These are phyloP conservation scores for Silvanus unidentatus DNA, from an alignment of 2,888 invertebrate genomes.

Conservation along the genomic window DNA sequence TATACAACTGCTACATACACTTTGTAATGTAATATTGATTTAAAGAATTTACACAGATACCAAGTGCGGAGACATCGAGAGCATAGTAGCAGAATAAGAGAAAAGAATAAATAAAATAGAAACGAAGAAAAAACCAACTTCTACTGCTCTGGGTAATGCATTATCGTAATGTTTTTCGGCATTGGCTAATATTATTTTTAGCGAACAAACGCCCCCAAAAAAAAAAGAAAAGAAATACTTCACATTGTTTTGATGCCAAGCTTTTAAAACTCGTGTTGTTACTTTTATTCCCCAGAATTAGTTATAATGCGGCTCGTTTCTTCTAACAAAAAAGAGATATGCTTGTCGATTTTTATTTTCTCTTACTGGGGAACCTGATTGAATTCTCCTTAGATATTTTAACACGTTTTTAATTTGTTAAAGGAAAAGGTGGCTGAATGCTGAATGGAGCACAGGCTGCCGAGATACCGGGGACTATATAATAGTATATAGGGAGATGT, in stretches of 20 bases:
- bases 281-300: constrained; percentile 20
- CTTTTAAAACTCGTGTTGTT: constrained; percentile 32
- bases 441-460: too few species aligned
- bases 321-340: neutral
- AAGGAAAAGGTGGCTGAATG: neutral
- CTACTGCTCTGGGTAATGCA: constrained; percentile 38
- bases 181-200: constrained; percentile 44
- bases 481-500: too few species aligned
- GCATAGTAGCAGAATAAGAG: constrained; percentile 13
- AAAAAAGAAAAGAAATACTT: constrained; percentile 34
- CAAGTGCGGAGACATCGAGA: constrained; percentile 23
- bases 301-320: constrained; percentile 14
- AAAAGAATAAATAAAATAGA: neutral
- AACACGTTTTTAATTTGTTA: neutral
- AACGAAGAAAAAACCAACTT: constrained; percentile 23
- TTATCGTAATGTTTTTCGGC: constrained; percentile 34
- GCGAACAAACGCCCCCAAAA: constrained; percentile 33
- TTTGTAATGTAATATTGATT: constrained; percentile 37
- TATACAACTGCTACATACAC: constrained; percentile 1
- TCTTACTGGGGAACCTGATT: too few species aligned
- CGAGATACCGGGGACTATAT: too few species aligned
- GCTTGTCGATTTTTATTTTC: neutral
- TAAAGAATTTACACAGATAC: constrained; percentile 33
- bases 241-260: constrained; percentile 43
- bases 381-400: too few species aligned